Percentiles rank a stretch among this genome's conserved stretches.
Conservation (phyloP, 2,888 invertebrate genomes). For the Teinopalpus imperialis region DNA sequence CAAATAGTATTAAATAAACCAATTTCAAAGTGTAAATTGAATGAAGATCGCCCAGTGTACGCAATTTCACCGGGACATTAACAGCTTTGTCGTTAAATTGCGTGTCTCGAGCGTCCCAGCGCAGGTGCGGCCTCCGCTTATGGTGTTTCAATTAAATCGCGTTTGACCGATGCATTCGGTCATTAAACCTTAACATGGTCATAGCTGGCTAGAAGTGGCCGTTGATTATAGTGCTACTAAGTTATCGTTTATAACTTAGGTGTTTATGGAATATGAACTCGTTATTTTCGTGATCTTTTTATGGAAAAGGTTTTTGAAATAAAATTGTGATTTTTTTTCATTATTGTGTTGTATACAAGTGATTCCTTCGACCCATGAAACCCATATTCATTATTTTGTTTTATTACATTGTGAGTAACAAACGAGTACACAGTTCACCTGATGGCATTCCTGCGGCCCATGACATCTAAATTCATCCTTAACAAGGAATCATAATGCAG, state of each 20-base stretch:
- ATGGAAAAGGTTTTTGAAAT: too few relatives aligned
- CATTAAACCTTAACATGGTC: constrained; percentile 43
- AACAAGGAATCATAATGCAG: too few relatives aligned
- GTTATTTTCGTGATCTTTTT: not conserved
- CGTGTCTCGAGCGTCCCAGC: constrained; percentile 36
- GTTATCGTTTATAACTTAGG: not conserved
- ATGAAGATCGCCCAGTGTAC: constrained; percentile 29
- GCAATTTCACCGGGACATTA: constrained; percentile 42
- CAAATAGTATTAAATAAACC: too few relatives aligned
- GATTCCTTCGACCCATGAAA: too few relatives aligned
- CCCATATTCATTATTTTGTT: too few relatives aligned
- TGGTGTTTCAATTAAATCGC: constrained; percentile 73
- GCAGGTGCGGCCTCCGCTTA: constrained; percentile 64
- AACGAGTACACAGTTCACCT: too few relatives aligned
- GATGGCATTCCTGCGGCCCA: too few relatives aligned
- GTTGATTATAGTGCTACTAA: constrained; percentile 16
- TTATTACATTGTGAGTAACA: too few relatives aligned
- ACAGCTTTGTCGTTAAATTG: constrained; percentile 39
- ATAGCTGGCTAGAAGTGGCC: constrained; percentile 39
- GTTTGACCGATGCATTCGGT: constrained; percentile 59
- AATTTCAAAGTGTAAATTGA: constrained; percentile 28
- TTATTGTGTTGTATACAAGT: too few relatives aligned
- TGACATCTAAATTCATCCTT: too few relatives aligned
- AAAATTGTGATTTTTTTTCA: too few relatives aligned
- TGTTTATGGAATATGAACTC: not conserved